Evolutionary conservation across 2,797 vertebrate genomes (phyloP).

Genomic region (Coregonus ussuriensis): DNA sequence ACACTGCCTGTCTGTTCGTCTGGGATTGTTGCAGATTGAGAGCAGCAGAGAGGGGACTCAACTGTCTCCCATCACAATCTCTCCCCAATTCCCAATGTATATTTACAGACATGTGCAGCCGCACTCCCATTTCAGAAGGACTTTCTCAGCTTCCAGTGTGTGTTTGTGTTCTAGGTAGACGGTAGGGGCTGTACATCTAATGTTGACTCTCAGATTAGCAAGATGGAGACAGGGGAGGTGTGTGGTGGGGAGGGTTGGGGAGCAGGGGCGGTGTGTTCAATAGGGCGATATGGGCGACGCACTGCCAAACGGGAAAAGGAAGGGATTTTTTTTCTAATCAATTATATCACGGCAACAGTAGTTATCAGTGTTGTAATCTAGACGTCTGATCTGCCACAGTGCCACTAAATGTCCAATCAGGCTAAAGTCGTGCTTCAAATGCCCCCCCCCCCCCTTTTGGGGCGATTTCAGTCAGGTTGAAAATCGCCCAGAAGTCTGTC

Average conservation of each 20-base stretch:
- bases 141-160: constrained; percentile 15
- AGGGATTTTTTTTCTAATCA: too few relatives aligned
- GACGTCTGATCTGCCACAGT: too few relatives aligned
- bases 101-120: constrained; percentile 53
- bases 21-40: constrained; percentile 20
- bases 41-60: constrained; percentile 17
- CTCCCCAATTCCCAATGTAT: constrained; percentile 42
- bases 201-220: constrained; percentile 51
- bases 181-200: constrained; percentile 47
- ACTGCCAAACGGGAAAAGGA: too few relatives aligned
- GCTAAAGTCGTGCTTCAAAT: too few relatives aligned
- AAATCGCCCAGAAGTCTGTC: too few relatives aligned
- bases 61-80: constrained; percentile 10
- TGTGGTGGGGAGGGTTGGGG: background rate
- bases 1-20: constrained; percentile 1
- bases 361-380: too few relatives aligned
- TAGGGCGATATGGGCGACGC: too few relatives aligned
- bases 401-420: too few relatives aligned
- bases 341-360: too few relatives aligned
- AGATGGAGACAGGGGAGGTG: background rate
- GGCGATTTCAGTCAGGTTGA: too few relatives aligned
- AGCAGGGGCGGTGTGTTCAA: too few relatives aligned
- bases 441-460: too few relatives aligned
- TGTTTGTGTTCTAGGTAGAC: constrained; percentile 40
- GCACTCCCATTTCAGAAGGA: constrained; percentile 49